Conservation (phyloP, 2,797 vertebrate genomes). For the Cercopithecus hamlyni region DNA sequence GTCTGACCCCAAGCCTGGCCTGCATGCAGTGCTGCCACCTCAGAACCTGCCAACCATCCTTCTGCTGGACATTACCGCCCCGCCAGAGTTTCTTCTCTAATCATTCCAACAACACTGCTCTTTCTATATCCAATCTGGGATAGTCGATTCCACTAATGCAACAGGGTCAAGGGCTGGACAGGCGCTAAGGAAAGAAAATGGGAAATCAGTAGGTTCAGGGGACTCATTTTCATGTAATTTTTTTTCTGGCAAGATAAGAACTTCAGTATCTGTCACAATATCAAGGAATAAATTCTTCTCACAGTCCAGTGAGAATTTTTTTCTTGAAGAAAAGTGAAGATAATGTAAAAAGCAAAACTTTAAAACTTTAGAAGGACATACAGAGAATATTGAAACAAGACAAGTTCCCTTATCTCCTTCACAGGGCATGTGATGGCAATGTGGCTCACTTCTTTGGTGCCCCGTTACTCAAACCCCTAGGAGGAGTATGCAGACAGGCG, state of each 20-base stretch:
- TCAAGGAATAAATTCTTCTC: background rate
- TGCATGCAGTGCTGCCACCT: too few species aligned
- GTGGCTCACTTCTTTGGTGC: background rate
- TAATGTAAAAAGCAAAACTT: background rate
- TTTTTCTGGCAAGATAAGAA: background rate
- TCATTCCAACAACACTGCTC: background rate
- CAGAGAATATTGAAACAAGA: background rate
- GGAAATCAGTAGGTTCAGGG: background rate
- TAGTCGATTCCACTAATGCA: background rate
- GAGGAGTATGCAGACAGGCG: background rate
- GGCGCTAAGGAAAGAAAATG: background rate
- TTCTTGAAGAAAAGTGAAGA: conserved; percentile 6
- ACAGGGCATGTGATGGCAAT: background rate
- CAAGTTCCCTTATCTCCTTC: background rate
- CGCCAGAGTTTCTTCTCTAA: background rate
- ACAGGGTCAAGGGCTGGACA: background rate
- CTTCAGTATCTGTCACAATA: background rate
- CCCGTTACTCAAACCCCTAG: background rate
- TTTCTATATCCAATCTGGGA: background rate
- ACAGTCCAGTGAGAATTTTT: background rate
- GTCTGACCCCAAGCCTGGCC: background rate
- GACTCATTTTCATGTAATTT: background rate
- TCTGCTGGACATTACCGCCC: background rate
- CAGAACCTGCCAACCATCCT: background rate
- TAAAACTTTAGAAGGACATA: background rate